A percentile compares a stretch with the other conserved stretches of the same genome.
Conservation (phyloP, 2,797 vertebrate genomes). For the Enteromius argenteus region DNA sequence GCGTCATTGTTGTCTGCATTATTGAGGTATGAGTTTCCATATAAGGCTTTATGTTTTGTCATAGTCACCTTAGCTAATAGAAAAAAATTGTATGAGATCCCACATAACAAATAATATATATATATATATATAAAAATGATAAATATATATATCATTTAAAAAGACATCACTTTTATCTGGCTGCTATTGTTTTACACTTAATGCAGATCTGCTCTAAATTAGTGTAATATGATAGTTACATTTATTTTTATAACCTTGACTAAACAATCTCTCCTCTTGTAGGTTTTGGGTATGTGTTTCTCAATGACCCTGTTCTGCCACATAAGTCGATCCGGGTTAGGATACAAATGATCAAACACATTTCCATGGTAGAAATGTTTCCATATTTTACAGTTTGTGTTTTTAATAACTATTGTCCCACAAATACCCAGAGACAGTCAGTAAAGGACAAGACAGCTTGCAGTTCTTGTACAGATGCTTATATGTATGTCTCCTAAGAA, state of each 20-base stretch:
- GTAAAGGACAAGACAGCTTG: not conserved
- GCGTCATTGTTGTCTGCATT: slow-evolving; percentile 76
- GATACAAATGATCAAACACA: slow-evolving; percentile 74
- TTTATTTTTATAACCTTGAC: not conserved
- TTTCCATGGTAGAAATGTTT: not conserved
- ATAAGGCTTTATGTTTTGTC: not conserved
- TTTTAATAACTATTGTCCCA: not conserved
- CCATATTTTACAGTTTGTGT: not conserved
- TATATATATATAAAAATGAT: not conserved
- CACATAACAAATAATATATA: not conserved
- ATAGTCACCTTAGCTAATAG: not conserved
- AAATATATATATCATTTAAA: not conserved
- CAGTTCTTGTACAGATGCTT: not conserved
- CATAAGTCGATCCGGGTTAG: slow-evolving; percentile 78
- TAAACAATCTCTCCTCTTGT: slow-evolving; percentile 31
- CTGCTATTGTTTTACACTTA: not conserved
- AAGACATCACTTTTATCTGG: not conserved
- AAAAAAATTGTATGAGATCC: not conserved
- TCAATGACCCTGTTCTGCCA: slow-evolving; percentile 85
- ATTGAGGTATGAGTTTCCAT: slow-evolving; percentile 72
- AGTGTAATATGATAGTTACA: not conserved
- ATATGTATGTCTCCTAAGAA: not conserved
- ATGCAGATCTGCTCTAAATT: not conserved
- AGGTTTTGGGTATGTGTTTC: slow-evolving; percentile 86
- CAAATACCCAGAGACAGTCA: not conserved